Evolutionary conservation across 2,888 invertebrate species (phyloP).

Genomic region (Tetranychus truncatus): DNA sequence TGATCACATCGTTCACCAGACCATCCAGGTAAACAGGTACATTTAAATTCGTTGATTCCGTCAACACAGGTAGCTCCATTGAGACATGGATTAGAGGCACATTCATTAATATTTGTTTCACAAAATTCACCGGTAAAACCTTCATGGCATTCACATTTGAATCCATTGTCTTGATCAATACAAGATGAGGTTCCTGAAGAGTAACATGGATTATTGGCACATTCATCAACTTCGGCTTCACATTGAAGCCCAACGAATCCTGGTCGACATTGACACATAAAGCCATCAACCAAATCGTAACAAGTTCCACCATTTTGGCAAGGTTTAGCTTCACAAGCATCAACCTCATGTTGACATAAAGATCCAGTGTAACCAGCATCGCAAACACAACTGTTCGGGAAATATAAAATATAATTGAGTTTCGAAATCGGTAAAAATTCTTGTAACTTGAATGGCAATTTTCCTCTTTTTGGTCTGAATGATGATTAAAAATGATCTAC

Average conservation of each 20-base stretch:
- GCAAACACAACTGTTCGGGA: slow-evolving; percentile 50
- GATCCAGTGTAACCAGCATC: slow-evolving; percentile 76
- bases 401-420: neutral
- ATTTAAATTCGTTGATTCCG: slow-evolving; percentile 61
- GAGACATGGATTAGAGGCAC: slow-evolving; percentile 60
- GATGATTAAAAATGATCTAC: too few relatives aligned
- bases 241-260: slow-evolving; percentile 55
- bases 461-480: too few relatives aligned
- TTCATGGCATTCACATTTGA: slow-evolving; percentile 63
- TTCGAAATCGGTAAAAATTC: too few relatives aligned
- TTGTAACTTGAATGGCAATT: too few relatives aligned
- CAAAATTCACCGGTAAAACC: slow-evolving; percentile 70
- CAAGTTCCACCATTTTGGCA: slow-evolving; percentile 84
- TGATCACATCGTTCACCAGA: slow-evolving; percentile 62
- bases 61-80: slow-evolving; percentile 77
- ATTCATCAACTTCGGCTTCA: slow-evolving; percentile 80
- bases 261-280: slow-evolving; percentile 75
- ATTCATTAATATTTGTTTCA: slow-evolving; percentile 42
- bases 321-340: slow-evolving; percentile 70
- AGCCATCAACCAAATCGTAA: slow-evolving; percentile 67
- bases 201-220: slow-evolving; percentile 71
- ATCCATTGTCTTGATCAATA: slow-evolving; percentile 46
- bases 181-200: slow-evolving; percentile 75
- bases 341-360: slow-evolving; percentile 68
- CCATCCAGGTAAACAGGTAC: slow-evolving; percentile 68